phyloP scores from a whole-genome alignment of 2,888 invertebrate genomes.

The Apamea sordens region DNA sequence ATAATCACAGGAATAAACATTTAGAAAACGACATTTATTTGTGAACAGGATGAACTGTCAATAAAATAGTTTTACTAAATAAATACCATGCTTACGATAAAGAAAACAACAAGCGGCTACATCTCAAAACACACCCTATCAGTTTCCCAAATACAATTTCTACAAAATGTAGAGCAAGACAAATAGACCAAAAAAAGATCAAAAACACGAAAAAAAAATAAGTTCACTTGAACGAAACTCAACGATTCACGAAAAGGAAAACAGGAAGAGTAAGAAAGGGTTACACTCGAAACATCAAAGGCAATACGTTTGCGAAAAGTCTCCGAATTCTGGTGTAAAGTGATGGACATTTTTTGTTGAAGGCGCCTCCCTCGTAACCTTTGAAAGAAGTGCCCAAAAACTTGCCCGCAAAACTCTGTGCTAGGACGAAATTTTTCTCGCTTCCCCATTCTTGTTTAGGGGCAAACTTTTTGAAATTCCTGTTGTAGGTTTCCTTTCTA shows the following conservation, averaged over 20 bases:
- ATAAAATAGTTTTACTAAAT: neutral
- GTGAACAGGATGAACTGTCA: neutral
- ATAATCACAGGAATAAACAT: neutral
- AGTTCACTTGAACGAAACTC: conserved; percentile 57
- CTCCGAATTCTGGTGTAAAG: conserved; percentile 69
- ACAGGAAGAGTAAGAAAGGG: conserved; percentile 72
- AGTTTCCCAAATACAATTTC: neutral
- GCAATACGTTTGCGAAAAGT: conserved; percentile 74
- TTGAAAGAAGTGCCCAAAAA: conserved; percentile 70
- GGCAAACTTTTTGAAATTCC: conserved; percentile 40
- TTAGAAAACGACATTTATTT: neutral
- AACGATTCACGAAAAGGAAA: conserved; percentile 72
- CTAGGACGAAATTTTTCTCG: conserved; percentile 51
- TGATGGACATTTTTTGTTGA: conserved; percentile 73
- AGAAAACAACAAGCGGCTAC: neutral
- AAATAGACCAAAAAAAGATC: conserved; percentile 46
- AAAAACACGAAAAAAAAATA: conserved; percentile 41
- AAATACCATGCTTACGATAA: neutral
- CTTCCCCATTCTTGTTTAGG: conserved; percentile 33
- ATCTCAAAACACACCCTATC: neutral
- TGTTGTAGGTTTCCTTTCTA: conserved; percentile 6
- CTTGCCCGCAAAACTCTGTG: conserved; percentile 62
- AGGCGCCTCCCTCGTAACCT: conserved; percentile 74
- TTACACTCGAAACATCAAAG: conserved; percentile 81
- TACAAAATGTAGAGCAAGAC: conserved; percentile 15